Percentiles rank a stretch among this genome's conserved stretches.
These are phyloP conservation scores for Phlogophora meticulosa DNA, from an alignment of 2,888 invertebrate genomes.

Conservation along the genomic window DNA sequence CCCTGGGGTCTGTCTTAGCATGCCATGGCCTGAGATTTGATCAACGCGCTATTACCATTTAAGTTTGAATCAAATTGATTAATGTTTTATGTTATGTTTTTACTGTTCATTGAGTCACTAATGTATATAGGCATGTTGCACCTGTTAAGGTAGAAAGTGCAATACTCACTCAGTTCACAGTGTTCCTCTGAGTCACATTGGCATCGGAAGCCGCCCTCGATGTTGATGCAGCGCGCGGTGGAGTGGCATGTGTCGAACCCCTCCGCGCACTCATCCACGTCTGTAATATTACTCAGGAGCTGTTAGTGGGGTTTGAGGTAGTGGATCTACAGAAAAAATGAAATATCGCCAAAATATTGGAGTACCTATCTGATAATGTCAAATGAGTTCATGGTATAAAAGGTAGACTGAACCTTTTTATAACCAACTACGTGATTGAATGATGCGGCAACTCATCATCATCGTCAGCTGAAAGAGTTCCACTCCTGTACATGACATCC, in stretches of 20 bases:
- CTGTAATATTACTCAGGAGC: constrained; percentile 86
- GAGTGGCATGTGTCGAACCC: constrained; percentile 95
- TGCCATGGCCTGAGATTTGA: no score
- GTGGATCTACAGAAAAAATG: neutral
- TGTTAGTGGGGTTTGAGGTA: neutral
- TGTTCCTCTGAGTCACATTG: constrained; percentile 92
- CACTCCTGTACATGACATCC: no score
- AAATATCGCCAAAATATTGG: no score
- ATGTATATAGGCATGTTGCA: no score
- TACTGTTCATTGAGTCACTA: no score
- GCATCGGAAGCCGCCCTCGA: constrained; percentile 95
- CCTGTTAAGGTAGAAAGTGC: neutral
- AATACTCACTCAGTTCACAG: constrained; percentile 92
- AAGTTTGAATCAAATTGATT: no score
- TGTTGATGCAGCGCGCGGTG: constrained; percentile 95
- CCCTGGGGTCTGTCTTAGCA: no score
- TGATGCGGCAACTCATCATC: neutral
- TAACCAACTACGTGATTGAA: neutral
- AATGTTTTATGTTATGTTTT: no score
- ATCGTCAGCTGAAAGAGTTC: neutral
- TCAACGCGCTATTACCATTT: no score
- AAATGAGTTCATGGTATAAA: neutral
- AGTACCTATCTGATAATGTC: neutral
- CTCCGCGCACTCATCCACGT: constrained; percentile 96
- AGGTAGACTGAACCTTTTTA: neutral